phyloP scores from a whole-genome alignment of 1,140 invertebrate genomes.

The Sminthurides bifidus region DNA sequence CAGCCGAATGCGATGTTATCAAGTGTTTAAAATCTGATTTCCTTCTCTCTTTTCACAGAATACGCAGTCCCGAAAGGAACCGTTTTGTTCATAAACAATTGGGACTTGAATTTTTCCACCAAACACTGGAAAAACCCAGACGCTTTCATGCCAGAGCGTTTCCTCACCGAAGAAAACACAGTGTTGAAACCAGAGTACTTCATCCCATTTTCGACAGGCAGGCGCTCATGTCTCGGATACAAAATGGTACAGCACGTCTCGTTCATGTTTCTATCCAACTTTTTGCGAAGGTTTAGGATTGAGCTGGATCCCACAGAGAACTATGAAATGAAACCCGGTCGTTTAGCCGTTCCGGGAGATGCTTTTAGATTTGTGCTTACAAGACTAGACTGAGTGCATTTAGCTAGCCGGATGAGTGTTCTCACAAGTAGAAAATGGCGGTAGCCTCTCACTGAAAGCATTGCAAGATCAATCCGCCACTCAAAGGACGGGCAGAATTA shows the following conservation, averaged over 20 bases:
- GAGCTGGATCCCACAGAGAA: slow-evolving; percentile 40
- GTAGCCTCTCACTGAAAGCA: no score
- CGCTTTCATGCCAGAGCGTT: slow-evolving; percentile 59
- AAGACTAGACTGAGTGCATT: slow-evolving; percentile 12
- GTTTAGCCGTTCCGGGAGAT: slow-evolving; percentile 13
- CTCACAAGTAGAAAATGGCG: no score
- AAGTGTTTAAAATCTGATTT: not conserved
- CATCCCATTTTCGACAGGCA: slow-evolving; percentile 71
- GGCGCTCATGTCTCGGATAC: slow-evolving; percentile 77
- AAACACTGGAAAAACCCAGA: slow-evolving; percentile 58
- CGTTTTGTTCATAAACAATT: slow-evolving; percentile 77
- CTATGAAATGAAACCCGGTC: slow-evolving; percentile 9
- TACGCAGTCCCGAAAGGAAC: slow-evolving; percentile 65
- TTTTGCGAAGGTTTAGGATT: slow-evolving; percentile 64
- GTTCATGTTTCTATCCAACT: slow-evolving; percentile 56
- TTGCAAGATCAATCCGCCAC: no score
- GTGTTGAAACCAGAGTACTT: slow-evolving; percentile 49
- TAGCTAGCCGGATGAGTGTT: not conserved
- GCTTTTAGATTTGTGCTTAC: slow-evolving; percentile 15
- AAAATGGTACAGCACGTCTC: slow-evolving; percentile 63
- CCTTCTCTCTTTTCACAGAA: slow-evolving; percentile 35
- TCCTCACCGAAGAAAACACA: slow-evolving; percentile 40
- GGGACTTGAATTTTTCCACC: slow-evolving; percentile 62
- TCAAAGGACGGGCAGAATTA: no score
- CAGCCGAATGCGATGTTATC: no score